phyloP scores from a whole-genome alignment of 2,888 invertebrate species.

The Pyrochroa serraticornis region DNA sequence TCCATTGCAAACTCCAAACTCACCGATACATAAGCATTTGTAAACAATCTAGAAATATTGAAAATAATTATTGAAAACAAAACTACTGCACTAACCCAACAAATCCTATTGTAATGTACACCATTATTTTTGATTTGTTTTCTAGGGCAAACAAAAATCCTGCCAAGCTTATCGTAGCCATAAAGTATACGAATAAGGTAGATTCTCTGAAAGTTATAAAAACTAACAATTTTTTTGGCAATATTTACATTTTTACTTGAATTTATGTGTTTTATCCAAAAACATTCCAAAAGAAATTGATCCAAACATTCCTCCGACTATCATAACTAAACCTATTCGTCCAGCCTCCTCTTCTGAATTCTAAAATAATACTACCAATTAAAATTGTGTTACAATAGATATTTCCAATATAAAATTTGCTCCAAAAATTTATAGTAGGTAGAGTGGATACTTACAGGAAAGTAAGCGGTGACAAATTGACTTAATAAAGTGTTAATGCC shows the following conservation, averaged over 20 bases:
- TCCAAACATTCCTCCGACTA: conserved; percentile 90
- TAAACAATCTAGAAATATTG: conserved; percentile 38
- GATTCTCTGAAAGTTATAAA: conserved; percentile 39
- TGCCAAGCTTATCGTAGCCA: conserved; percentile 34
- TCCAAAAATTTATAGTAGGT: too few species aligned
- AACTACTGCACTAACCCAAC: conserved; percentile 38
- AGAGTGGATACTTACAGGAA: conserved; percentile 51
- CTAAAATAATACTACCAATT: conserved; percentile 46
- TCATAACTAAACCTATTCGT: conserved; percentile 85
- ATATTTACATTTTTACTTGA: conserved; percentile 68
- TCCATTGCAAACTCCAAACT: conserved; percentile 46
- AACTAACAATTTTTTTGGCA: neutral
- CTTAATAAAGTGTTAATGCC: conserved; percentile 93
- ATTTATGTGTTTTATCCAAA: conserved; percentile 90
- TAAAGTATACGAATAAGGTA: conserved; percentile 35
- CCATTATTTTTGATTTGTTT: conserved; percentile 37
- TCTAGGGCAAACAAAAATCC: conserved; percentile 40
- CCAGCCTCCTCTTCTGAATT: conserved; percentile 78
- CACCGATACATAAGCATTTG: conserved; percentile 42
- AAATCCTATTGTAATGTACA: conserved; percentile 38
- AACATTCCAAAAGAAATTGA: conserved; percentile 88
- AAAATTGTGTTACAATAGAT: neutral
- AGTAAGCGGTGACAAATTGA: conserved; percentile 80
- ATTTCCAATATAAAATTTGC: neutral
- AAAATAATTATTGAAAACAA: neutral